phyloP scores from a whole-genome alignment of 2,113 vertebrate species.

The Sorex araneus region DNA sequence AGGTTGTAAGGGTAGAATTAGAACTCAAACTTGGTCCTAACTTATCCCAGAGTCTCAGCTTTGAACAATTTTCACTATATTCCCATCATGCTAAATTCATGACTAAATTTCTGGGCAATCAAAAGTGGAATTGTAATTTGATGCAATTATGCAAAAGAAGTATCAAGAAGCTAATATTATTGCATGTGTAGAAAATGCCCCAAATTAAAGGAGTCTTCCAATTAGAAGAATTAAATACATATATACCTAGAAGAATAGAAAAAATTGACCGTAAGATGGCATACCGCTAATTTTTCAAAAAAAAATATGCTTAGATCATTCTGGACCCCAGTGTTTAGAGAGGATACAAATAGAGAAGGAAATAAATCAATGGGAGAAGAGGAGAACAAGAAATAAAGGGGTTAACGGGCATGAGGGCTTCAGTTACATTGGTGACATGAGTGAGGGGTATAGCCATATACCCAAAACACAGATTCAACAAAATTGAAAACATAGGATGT shows the following conservation, averaged over 20 bases:
- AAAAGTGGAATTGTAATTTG: slow-evolving; percentile 41
- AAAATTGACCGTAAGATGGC: not conserved
- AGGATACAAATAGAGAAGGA: no score
- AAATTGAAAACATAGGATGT: no score
- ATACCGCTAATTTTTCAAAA: not conserved
- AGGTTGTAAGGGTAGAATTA: not conserved
- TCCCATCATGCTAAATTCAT: slow-evolving; percentile 1
- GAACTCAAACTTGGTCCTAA: not conserved
- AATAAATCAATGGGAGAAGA: no score
- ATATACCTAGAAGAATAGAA: not conserved
- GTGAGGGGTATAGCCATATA: no score
- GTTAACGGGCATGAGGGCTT: no score
- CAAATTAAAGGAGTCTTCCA: slow-evolving; percentile 48
- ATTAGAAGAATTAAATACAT: slow-evolving; percentile 39
- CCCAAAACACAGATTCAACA: no score
- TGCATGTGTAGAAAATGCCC: slow-evolving; percentile 26
- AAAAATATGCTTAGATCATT: not conserved
- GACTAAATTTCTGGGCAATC: slow-evolving; percentile 5
- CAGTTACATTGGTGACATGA: no score
- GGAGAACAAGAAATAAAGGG: no score
- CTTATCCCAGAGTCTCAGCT: not conserved
- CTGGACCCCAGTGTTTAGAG: no score
- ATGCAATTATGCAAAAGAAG: slow-evolving; percentile 38
- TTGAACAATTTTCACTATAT: slow-evolving; percentile 3
- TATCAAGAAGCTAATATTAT: slow-evolving; percentile 16